These are phyloP conservation scores for Spisula solida DNA, from an alignment of 2,888 invertebrate species.

Conservation along the genomic window DNA sequence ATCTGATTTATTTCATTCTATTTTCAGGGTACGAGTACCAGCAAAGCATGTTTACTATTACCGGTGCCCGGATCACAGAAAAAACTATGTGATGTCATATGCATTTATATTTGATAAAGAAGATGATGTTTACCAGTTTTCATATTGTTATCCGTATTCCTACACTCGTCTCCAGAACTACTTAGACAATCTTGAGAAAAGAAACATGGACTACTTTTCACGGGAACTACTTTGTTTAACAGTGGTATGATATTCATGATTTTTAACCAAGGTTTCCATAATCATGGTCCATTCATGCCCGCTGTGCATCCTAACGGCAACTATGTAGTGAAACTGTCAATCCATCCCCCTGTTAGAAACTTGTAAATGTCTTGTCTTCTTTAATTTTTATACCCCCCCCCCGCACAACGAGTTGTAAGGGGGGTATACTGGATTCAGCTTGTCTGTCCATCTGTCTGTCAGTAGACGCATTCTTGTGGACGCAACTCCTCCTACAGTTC, in stretches of 20 bases:
- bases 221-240: constrained; percentile 90
- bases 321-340: too few relatives aligned
- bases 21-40: constrained; percentile 86
- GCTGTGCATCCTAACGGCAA: too few relatives aligned
- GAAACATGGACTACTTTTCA: constrained; percentile 89
- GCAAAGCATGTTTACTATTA: constrained; percentile 96
- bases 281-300: too few relatives aligned
- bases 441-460: too few relatives aligned
- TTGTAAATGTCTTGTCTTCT: too few relatives aligned
- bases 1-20: background rate
- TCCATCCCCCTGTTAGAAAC: too few relatives aligned
- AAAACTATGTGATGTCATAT: constrained; percentile 97
- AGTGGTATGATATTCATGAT: constrained; percentile 81
- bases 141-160: constrained; percentile 97
- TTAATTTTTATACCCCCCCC: too few relatives aligned
- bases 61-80: constrained; percentile 94
- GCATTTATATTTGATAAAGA: constrained; percentile 98
- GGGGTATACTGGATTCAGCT: too few relatives aligned
- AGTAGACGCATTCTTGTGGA: too few relatives aligned
- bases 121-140: constrained; percentile 98
- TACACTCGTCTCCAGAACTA: constrained; percentile 96
- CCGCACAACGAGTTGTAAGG: too few relatives aligned
- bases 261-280: background rate
- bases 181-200: constrained; percentile 92
- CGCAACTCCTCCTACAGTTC: too few relatives aligned